These are phyloP conservation scores for Epinephelus moara DNA, from an alignment of 2,113 vertebrate species.

Conservation along the genomic window DNA sequence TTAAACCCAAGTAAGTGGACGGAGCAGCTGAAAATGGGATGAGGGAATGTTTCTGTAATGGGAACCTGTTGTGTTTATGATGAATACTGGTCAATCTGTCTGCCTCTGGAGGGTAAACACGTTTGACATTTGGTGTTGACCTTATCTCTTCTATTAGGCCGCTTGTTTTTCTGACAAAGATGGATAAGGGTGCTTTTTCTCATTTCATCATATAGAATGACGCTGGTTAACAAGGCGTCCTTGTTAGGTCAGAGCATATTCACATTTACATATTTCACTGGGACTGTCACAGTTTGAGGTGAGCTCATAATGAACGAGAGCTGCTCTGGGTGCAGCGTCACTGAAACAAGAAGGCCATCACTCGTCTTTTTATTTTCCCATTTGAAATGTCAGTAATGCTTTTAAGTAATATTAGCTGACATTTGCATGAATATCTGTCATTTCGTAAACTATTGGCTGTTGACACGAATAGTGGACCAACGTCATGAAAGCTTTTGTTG, in stretches of 20 bases:
- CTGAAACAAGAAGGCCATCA: background rate
- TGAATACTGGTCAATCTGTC: constrained; percentile 69
- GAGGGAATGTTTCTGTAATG: constrained; percentile 57
- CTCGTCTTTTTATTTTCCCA: background rate
- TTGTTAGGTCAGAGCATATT: constrained; percentile 70
- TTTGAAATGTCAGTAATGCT: background rate
- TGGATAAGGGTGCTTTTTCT: constrained; percentile 65
- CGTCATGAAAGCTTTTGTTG: background rate
- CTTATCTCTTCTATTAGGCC: constrained; percentile 76
- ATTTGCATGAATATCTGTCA: background rate
- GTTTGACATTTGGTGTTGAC: constrained; percentile 80
- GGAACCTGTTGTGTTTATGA: constrained; percentile 74
- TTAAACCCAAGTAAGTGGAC: constrained; percentile 43
- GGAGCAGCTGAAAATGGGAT: constrained; percentile 19
- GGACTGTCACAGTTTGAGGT: constrained; percentile 31
- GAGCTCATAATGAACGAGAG: constrained; percentile 30
- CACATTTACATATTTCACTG: constrained; percentile 58
- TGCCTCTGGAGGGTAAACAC: constrained; percentile 78
- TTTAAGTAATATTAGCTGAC: background rate
- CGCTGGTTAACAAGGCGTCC: constrained; percentile 73
- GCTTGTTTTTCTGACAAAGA: constrained; percentile 77
- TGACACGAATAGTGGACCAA: background rate
- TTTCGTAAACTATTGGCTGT: background rate
- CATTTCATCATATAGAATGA: constrained; percentile 71
- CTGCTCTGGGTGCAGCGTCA: background rate